Evolutionary conservation across 1,140 invertebrate species (phyloP), one percentile per base, ranked within the genome.

Genomic region (Trichonephila inaurata): DNA sequence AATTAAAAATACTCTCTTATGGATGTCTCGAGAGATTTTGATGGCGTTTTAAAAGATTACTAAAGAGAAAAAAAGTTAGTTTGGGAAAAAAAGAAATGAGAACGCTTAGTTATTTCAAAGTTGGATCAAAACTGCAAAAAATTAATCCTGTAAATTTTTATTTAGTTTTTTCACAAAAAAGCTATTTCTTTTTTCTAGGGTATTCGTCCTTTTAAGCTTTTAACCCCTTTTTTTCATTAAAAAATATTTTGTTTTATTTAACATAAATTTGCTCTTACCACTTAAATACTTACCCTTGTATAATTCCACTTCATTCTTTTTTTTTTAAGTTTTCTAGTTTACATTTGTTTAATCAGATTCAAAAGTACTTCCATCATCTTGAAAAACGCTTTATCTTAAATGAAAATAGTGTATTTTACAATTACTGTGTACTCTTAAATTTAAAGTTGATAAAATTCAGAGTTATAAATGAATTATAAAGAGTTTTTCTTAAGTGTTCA

Each of bases 41-140:
- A 77, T 77, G 33, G 72, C 33, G 12, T 33, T 72, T 77, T 77
- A 77, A 77, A 77, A 40, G 72, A 77, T 77, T 77, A 77, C 18
- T 16, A 12, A 14, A 77, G 33, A 2, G 8, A 40, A 40, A 40
- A 77, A 33, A 77, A 77, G 33, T 7, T 7, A 33, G 7, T 66
- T 66, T 66, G n/a, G 21, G n/a, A 10, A 12, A 28, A 51, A 10
- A 51, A 51, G 7, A 51, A 51, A 0, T 0, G 5, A 12, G 51
- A 51, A 51, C 51, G 51, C 51, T 51, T 64, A 64, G 18, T 64
- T 64, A 21, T 64, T 16, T 77, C 72, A 33, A 12, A 18, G 28
- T 77, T 18, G 28, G 72, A 77, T 24, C 33, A 77, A 77, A 77
- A 33, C 28, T 18, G 33, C 16, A 77, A 40, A 19, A 64, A 64